Evolutionary conservation across 2,113 vertebrate species (phyloP), one percentile per base, ranked within the genome.

Genomic region (Megaleporinus macrocephalus): DNA sequence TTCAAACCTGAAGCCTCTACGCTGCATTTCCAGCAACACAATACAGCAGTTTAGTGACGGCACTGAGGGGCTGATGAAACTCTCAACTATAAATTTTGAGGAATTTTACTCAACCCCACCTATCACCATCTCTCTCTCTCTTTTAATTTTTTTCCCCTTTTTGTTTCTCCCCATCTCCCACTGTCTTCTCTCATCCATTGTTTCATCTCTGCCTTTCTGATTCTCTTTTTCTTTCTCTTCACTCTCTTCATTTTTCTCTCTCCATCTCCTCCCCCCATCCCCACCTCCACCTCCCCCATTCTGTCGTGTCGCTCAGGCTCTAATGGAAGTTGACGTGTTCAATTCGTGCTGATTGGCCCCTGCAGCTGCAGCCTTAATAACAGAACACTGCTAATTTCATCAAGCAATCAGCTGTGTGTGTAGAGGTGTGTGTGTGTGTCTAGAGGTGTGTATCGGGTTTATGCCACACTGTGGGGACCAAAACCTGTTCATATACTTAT

Each of bases 301-400:
- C n/a, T 70, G 53, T 61, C 55, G 22, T 30, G 24, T 78, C 76
- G 79, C 72, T 73, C 73, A 33, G 63, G 51, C 49, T 20, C 24
- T 85, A 82, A 85, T 79, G 61, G 68, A 63, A 82, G 80, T 69
- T 69, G 83, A 68, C 63, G 70, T 81, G 83, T 18, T 65, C 71
- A 79, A 72, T 76, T 65, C 44, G 72, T 26, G 81, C 75, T 78
- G 86, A 78, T 85, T 78, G 83, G 88, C 81, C 84, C 80, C 75
- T 84, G 76, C 89, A 85, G 89, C 79, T 83, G 80, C 80, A 72
- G 66, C 82, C 81, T 89, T 89, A 87, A 89, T 86, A 85, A 83
- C 86, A 86, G 86, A 90, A 80, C 89, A 87, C 80, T 87, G 87
- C 86, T 93, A 84, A 91, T 92, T 91, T 93, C 87, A 90, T 86